phyloP scores from a whole-genome alignment of 1,140 invertebrate species.

The Pogonus chalceus region DNA sequence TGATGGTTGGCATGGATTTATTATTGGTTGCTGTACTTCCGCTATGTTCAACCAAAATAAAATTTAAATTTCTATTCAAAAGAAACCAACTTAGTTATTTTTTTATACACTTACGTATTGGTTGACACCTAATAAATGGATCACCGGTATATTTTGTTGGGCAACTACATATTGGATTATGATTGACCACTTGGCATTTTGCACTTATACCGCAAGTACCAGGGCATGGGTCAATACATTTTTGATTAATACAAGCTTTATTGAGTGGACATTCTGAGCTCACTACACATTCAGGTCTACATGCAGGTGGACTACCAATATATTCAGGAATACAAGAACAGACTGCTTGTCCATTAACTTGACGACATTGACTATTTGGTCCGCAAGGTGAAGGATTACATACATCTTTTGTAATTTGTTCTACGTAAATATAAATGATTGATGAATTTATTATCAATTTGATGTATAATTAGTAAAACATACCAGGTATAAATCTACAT shows the following conservation, averaged over 20 bases:
- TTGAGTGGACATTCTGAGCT: slow-evolving; percentile 46
- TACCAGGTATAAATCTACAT: slow-evolving; percentile 41
- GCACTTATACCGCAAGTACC: slow-evolving; percentile 54
- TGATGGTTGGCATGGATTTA: slow-evolving; percentile 42
- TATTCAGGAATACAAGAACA: slow-evolving; percentile 52
- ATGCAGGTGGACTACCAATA: slow-evolving; percentile 50
- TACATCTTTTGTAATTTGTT: slow-evolving; percentile 21
- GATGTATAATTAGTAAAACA: slow-evolving; percentile 28
- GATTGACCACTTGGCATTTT: slow-evolving; percentile 50
- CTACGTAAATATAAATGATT: slow-evolving; percentile 9
- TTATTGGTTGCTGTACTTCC: slow-evolving; percentile 22
- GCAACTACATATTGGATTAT: slow-evolving; percentile 55
- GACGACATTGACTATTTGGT: slow-evolving; percentile 49
- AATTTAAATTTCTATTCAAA: too few species aligned
- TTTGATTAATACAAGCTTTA: slow-evolving; percentile 48
- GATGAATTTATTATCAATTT: not conserved
- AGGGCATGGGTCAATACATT: slow-evolving; percentile 51
- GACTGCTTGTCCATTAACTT: slow-evolving; percentile 46
- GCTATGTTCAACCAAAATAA: not conserved
- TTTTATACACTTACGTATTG: slow-evolving; percentile 38
- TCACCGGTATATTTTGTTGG: slow-evolving; percentile 47
- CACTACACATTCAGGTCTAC: slow-evolving; percentile 47
- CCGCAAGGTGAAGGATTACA: slow-evolving; percentile 51
- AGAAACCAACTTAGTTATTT: too few species aligned
- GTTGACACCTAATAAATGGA: slow-evolving; percentile 48